Evolutionary conservation across 1,140 invertebrate species (phyloP), one percentile per base, ranked within the genome.

Genomic region (Drosophila micromelanica): DNA sequence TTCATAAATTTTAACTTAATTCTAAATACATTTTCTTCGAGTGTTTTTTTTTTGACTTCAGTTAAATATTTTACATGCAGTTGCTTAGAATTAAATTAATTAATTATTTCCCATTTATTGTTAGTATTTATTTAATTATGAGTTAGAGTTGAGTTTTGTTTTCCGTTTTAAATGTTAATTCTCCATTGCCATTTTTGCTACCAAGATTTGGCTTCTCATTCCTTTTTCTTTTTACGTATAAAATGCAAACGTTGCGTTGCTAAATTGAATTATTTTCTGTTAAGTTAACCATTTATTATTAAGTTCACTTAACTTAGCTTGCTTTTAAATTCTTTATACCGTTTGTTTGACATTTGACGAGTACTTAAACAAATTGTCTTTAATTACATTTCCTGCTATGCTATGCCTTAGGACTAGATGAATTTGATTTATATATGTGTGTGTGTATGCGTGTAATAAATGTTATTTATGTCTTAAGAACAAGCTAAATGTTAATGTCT

Each of bases 11-110:
- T 82, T 73, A 76, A 54, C 81, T 85, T 86, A 86, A 9, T 45
- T 30, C 79, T 86, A 80, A 68, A 65, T 82, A 76, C 69, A 78
- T 62, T 68, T 63, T 13, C 48, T 45, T 72, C 27, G 20, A 71
- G 69, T 49, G 37, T 68, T 68, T 48, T 40, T 20, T 55, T 56
- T 48, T 45, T 59, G n/a, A 20, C 17, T 71, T 65, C 61, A 62
- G 73, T 78, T 78, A 87, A 87, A 82, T 87, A 87, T 89, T 79
- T 87, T 87, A 87, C 82, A 87, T 89, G 84, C 84, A 87, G 75
- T 87, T 82, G 75, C 82, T 87, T 87, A 82, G 32, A 60, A 17
- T 76, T 80, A 76, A 4, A 12, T 43, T 63, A 73, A 67, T 67
- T 68, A 64, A 67, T 68, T 68, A 77, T 63, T 74, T 68, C n/a